Percentiles rank a stretch among this genome's conserved stretches.
Conservation (phyloP, 2,888 invertebrate species). For the Mesorhabditis spiculigera region DNA sequence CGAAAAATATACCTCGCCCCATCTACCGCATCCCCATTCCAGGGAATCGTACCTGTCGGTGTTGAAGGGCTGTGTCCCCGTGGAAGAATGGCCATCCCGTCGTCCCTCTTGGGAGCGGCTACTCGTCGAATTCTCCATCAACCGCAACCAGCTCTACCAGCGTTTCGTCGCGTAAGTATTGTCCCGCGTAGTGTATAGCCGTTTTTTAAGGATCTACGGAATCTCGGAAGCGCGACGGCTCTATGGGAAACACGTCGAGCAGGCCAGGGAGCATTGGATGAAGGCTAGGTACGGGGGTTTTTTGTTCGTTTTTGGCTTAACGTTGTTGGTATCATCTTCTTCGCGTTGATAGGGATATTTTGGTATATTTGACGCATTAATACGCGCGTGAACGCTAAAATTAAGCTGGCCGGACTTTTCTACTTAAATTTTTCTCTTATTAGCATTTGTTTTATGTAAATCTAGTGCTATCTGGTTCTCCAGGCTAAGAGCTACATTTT, state of each 20-base stretch:
- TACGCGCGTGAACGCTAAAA: too few relatives aligned
- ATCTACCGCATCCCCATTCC: too few relatives aligned
- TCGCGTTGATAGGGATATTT: too few relatives aligned
- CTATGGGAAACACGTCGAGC: slow-evolving; percentile 39
- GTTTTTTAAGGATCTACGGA: slow-evolving; percentile 42
- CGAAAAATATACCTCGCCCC: too few relatives aligned
- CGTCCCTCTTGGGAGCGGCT: slow-evolving; percentile 77
- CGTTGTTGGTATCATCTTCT: too few relatives aligned
- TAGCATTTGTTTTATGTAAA: too few relatives aligned
- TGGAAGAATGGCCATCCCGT: slow-evolving; percentile 32
- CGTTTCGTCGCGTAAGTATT: background rate
- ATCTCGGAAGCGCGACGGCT: slow-evolving; percentile 28
- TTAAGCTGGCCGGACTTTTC: too few relatives aligned
- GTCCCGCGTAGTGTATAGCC: slow-evolving; percentile 12
- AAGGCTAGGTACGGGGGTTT: slow-evolving; percentile 16
- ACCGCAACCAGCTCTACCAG: slow-evolving; percentile 58
- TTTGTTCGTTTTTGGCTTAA: too few relatives aligned
- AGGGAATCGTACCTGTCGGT: slow-evolving; percentile 15
- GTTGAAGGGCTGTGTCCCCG: slow-evolving; percentile 24
- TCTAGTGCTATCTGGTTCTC: too few relatives aligned
- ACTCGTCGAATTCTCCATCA: slow-evolving; percentile 77
- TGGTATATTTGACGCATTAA: too few relatives aligned
- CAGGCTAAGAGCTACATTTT: too few relatives aligned
- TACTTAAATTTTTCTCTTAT: too few relatives aligned
- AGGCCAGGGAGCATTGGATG: slow-evolving; percentile 41